These are phyloP conservation scores for Thermophis baileyi DNA, from an alignment of 2,113 vertebrate species.

Conservation along the genomic window DNA sequence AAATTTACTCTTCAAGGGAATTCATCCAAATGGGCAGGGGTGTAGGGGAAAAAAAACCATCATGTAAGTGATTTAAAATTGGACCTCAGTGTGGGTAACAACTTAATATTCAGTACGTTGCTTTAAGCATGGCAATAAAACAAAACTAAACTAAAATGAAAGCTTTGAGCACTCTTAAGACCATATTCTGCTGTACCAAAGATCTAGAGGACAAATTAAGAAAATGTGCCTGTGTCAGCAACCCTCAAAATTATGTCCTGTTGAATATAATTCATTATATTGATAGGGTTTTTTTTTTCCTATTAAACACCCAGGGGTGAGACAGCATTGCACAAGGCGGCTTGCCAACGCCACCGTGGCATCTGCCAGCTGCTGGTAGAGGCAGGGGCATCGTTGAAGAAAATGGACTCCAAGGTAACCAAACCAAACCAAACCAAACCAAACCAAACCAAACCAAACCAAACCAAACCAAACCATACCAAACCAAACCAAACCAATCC, in stretches of 20 bases:
- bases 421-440: neutral
- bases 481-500: constrained; percentile 32
- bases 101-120: constrained; percentile 6
- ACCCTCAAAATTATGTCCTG: constrained; percentile 24
- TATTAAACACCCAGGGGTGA: constrained; percentile 81
- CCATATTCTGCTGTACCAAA: neutral
- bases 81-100: constrained; percentile 16
- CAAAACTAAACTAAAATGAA: neutral
- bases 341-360: constrained; percentile 79
- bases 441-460: too few relatives aligned
- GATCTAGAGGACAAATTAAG: constrained; percentile 29
- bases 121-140: neutral
- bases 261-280: constrained; percentile 29
- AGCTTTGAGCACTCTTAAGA: neutral
- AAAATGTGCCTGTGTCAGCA: constrained; percentile 19
- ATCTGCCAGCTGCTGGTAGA: constrained; percentile 88
- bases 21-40: neutral
- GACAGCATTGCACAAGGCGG: constrained; percentile 93
- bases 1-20: neutral
- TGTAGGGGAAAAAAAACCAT: neutral
- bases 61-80: constrained; percentile 26
- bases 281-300: constrained; percentile 45
- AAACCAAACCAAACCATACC: too few relatives aligned
- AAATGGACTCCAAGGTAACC: constrained; percentile 88
- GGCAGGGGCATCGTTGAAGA: constrained; percentile 85